These are phyloP conservation scores for Pogonomyrmex barbatus DNA, from an alignment of 1,140 invertebrate genomes.

Conservation along the genomic window DNA sequence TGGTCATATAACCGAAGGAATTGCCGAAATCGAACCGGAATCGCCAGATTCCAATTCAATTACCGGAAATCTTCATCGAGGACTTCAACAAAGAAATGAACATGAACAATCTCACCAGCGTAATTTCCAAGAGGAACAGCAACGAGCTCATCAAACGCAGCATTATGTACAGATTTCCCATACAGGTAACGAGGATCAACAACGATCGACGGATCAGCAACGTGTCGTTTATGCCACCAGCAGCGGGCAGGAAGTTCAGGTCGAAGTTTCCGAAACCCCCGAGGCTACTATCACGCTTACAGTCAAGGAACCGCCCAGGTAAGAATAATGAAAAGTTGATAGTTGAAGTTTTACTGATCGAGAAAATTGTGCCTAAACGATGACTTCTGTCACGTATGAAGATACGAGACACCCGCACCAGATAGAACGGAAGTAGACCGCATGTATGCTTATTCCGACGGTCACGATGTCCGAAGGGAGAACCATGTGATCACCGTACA, in stretches of 20 bases:
- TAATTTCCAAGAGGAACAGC: slow-evolving; percentile 69
- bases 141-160: slow-evolving; percentile 67
- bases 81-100: slow-evolving; percentile 73
- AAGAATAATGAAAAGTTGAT: slow-evolving; percentile 33
- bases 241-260: slow-evolving; percentile 78
- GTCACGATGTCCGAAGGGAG: slow-evolving; percentile 75
- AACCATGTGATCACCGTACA: slow-evolving; percentile 78
- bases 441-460: slow-evolving; percentile 78
- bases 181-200: slow-evolving; percentile 76
- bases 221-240: slow-evolving; percentile 79
- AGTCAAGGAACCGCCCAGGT: slow-evolving; percentile 82
- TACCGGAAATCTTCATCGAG: slow-evolving; percentile 73
- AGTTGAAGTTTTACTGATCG: not conserved
- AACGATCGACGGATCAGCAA: slow-evolving; percentile 76
- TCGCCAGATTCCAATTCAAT: slow-evolving; percentile 79
- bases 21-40: slow-evolving; percentile 80
- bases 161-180: slow-evolving; percentile 79
- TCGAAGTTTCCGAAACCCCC: slow-evolving; percentile 71
- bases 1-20: slow-evolving; percentile 87
- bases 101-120: slow-evolving; percentile 63
- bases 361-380: not conserved
- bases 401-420: slow-evolving; percentile 78
- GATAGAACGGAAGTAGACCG: slow-evolving; percentile 79
- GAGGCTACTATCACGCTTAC: slow-evolving; percentile 75
- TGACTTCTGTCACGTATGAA: slow-evolving; percentile 41